Evolutionary conservation across 2,888 invertebrate genomes (phyloP).

Genomic region (Panorpa germanica): DNA sequence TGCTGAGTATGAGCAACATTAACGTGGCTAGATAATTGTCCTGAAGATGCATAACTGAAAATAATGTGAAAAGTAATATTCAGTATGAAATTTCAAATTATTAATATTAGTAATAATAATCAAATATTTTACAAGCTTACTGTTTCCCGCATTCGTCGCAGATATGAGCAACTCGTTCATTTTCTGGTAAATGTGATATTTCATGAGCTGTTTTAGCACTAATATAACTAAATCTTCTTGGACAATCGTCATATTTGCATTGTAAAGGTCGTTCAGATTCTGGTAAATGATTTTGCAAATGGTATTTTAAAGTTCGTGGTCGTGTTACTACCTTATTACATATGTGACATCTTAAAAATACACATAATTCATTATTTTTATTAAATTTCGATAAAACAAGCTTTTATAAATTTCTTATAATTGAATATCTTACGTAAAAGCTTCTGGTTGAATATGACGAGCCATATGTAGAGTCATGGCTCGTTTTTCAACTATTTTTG

Average conservation of each 20-base stretch:
- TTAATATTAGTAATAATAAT: slow-evolving; percentile 3
- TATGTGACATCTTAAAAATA: slow-evolving; percentile 11
- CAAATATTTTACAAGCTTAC: slow-evolving; percentile 3
- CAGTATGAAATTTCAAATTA: background rate
- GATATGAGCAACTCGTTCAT: slow-evolving; percentile 11
- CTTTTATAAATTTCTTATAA: too few species aligned
- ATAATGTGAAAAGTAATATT: background rate
- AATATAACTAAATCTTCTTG: slow-evolving; percentile 13
- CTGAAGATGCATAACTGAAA: slow-evolving; percentile 11
- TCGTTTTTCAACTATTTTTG: slow-evolving; percentile 11
- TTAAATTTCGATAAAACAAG: too few species aligned
- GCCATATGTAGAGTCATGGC: slow-evolving; percentile 14
- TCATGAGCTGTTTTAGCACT: slow-evolving; percentile 12
- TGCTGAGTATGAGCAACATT: slow-evolving; percentile 11
- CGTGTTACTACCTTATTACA: slow-evolving; percentile 14
- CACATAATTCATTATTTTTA: background rate
- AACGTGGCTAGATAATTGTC: slow-evolving; percentile 12
- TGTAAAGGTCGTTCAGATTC: slow-evolving; percentile 12
- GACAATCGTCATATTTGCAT: slow-evolving; percentile 14
- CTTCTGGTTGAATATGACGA: slow-evolving; percentile 14
- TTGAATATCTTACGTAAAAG: slow-evolving; percentile 13
- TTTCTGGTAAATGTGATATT: slow-evolving; percentile 13
- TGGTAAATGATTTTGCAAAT: slow-evolving; percentile 14
- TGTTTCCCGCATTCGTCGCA: slow-evolving; percentile 14
- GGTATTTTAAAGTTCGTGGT: slow-evolving; percentile 13